Percentiles rank a stretch among this genome's conserved stretches.
Evolutionary conservation across 2,797 vertebrate species (phyloP).

Genomic region (Triplophysa bombifrons): DNA sequence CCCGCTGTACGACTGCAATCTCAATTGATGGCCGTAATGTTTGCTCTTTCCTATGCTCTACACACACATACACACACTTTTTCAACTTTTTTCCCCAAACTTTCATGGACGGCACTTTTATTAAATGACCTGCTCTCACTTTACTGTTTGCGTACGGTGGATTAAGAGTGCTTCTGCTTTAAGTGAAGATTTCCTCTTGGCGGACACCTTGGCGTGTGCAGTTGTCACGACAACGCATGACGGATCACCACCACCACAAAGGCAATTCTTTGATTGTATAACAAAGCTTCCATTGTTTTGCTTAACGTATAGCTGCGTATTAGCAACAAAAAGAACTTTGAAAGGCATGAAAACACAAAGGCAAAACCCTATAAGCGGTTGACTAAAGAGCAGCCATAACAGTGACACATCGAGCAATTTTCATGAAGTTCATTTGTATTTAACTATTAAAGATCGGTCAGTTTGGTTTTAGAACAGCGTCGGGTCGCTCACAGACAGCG

Average conservation of each 20-base stretch:
- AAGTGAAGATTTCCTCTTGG: slow-evolving; percentile 49
- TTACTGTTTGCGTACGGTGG: not conserved
- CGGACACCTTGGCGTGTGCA: slow-evolving; percentile 28
- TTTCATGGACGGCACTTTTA: slow-evolving; percentile 38
- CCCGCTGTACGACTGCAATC: not conserved
- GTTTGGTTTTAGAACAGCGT: slow-evolving; percentile 33
- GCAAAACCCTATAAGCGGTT: not conserved
- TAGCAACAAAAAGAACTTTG: not conserved
- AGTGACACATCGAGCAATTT: slow-evolving; percentile 18
- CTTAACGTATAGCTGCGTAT: not conserved
- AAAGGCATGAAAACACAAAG: not conserved
- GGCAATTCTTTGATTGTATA: slow-evolving; percentile 15
- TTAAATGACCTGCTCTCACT: slow-evolving; percentile 13
- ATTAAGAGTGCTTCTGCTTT: slow-evolving; percentile 29
- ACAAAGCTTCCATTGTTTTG: slow-evolving; percentile 22
- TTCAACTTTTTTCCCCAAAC: slow-evolving; percentile 4
- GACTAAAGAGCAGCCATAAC: not conserved
- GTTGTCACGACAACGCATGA: slow-evolving; percentile 47
- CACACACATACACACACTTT: not conserved
- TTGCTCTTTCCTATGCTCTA: not conserved
- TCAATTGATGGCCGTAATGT: not conserved
- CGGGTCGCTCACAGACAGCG: slow-evolving; percentile 26
- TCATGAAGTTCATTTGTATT: slow-evolving; percentile 35
- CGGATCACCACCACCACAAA: slow-evolving; percentile 24
- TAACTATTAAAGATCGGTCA: slow-evolving; percentile 47